Evolutionary conservation across 2,113 vertebrate species (phyloP).

Genomic region (Nothoprocta perdicaria): DNA sequence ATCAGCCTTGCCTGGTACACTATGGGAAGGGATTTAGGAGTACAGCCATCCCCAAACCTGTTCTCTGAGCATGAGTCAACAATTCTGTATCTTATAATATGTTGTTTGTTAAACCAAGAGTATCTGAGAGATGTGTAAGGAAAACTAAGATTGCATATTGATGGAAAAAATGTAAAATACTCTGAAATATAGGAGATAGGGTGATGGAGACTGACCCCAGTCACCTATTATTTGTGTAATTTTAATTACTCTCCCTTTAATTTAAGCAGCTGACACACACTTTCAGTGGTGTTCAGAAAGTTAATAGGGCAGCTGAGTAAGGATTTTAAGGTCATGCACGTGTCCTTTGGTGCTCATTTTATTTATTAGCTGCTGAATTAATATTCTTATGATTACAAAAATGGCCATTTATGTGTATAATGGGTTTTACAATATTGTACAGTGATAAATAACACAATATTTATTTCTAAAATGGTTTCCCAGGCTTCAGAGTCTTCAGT

Average conservation of each 20-base stretch:
- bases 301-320: constrained; percentile 76
- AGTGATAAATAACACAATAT: constrained; percentile 4
- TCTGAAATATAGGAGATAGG: constrained; percentile 69
- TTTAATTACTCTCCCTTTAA: constrained; percentile 78
- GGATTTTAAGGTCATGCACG: constrained; percentile 73
- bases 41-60: background rate
- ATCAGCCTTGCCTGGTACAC: background rate
- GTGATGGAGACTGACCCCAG: constrained; percentile 69
- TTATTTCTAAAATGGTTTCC: constrained; percentile 5
- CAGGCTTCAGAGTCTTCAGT: background rate
- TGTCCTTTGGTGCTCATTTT: constrained; percentile 64
- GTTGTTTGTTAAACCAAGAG: constrained; percentile 36
- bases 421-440: constrained; percentile 31
- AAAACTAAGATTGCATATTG: constrained; percentile 70
- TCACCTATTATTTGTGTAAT: constrained; percentile 77
- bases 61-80: background rate
- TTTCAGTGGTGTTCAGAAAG: constrained; percentile 74
- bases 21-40: background rate
- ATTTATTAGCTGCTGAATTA: constrained; percentile 62
- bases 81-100: background rate
- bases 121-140: constrained; percentile 51
- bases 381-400: constrained; percentile 57
- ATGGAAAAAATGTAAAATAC: constrained; percentile 76
- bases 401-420: constrained; percentile 44
- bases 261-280: constrained; percentile 75